Conservation (phyloP, 2,113 vertebrate genomes). For the Bubo blakistoni region DNA sequence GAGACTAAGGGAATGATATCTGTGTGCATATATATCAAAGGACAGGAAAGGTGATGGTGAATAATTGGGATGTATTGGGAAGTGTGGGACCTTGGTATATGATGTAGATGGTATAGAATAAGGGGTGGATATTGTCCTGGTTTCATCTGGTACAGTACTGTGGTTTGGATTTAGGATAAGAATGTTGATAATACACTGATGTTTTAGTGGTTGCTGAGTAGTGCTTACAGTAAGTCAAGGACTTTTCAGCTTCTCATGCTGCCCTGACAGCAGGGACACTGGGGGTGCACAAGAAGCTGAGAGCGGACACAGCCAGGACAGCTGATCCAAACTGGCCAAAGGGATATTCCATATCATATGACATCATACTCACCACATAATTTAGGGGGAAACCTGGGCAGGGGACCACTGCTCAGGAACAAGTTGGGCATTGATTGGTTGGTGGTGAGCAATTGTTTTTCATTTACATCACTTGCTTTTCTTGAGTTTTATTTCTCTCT, state of each 20-base stretch:
- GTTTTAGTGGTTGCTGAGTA: too few relatives aligned
- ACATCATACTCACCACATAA: background rate
- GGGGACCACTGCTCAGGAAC: background rate
- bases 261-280: background rate
- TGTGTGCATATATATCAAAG: too few relatives aligned
- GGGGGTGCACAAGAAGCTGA: background rate
- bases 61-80: too few relatives aligned
- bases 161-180: too few relatives aligned
- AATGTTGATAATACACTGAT: too few relatives aligned
- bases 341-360: background rate
- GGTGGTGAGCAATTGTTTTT: background rate
- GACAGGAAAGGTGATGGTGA: too few relatives aligned
- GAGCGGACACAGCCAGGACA: background rate
- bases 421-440: background rate
- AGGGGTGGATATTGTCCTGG: too few relatives aligned
- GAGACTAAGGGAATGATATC: too few relatives aligned
- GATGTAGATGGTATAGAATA: too few relatives aligned
- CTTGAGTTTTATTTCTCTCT: background rate
- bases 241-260: background rate
- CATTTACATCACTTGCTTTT: background rate
- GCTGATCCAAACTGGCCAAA: background rate
- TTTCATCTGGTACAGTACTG: too few relatives aligned
- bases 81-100: too few relatives aligned
- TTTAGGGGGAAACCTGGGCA: background rate
- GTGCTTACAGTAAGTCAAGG: background rate